Evolutionary conservation across 2,113 vertebrate genomes (phyloP), one percentile per base, ranked within the genome.

Genomic region (Parus major): DNA sequence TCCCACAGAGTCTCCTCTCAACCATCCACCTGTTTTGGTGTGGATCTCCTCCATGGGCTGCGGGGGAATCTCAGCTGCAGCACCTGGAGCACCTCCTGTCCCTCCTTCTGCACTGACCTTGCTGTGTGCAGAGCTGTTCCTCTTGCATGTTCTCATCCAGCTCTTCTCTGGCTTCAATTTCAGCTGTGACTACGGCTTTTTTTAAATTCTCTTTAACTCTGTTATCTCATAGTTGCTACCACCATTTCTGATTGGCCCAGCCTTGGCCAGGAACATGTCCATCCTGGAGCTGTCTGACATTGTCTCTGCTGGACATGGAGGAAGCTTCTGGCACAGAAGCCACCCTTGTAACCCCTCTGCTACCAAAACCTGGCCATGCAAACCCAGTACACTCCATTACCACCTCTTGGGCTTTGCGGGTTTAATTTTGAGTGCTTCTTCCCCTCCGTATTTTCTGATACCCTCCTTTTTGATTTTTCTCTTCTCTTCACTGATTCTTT

Each of bases 71-170:
- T 6, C 8, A 4, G 39, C 68, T 63, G 22, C 4, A 2, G 49
- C 0, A 3, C 59, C 41, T 64, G 81, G 22, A 73, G 28, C 81
- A 55, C 6, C 59, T 73, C 59, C 59, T 84, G 10, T 2, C n/a
- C 17, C 39, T 55, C 27, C 33, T 20, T 11, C 47, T 73, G 28
- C 49, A 28, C n/a, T 39, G 49, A 8, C 18, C n/a, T 9, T 19
- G 49, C 5, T 8, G 22, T 64, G 41, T 39, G 69, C 81, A 64
- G 57, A 1, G 81, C n/a, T 55, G 28, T 3, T 15, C 28, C 11
- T 47, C 41, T 64, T 16, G 15, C 49, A 15, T 22, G 28, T 55
- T 63, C 69, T 72, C 22, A 28, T 0, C 15, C n/a, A 0, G 0
- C 6, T 55, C 15, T 27, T 5, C 17, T 84, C 23, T 84, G 36